Evolutionary conservation across 2,113 vertebrate genomes (phyloP).

Genomic region (Chelonoidis abingdonii): DNA sequence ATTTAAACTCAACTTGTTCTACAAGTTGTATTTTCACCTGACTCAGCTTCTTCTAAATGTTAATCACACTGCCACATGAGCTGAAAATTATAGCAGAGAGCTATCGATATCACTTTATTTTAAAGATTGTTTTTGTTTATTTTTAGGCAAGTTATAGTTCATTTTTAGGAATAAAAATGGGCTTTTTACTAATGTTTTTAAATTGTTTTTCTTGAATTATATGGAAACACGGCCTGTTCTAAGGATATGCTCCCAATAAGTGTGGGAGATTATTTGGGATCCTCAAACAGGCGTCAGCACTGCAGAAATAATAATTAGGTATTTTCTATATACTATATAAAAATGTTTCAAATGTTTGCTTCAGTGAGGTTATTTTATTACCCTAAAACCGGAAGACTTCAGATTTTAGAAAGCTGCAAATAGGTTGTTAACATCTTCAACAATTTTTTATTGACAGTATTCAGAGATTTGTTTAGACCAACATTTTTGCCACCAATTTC

Average conservation of each 20-base stretch:
- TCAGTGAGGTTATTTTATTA: neutral
- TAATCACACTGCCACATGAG: conserved; percentile 66
- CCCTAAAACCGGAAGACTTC: neutral
- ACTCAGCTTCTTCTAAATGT: conserved; percentile 65
- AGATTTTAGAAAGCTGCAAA: neutral
- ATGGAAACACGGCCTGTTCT: neutral
- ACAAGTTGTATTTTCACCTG: conserved; percentile 72
- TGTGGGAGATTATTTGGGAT: neutral
- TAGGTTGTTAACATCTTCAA: neutral
- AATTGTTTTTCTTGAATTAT: neutral
- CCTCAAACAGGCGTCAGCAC: neutral
- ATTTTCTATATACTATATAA: neutral
- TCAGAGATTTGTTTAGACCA: neutral
- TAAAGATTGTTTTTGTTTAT: neutral
- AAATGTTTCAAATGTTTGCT: neutral
- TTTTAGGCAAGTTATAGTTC: neutral
- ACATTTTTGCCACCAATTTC: neutral
- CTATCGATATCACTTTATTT: conserved; percentile 33
- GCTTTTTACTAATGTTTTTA: too few relatives aligned
- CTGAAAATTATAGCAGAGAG: conserved; percentile 72
- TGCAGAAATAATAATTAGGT: neutral
- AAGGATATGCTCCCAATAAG: neutral
- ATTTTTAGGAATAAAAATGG: neutral
- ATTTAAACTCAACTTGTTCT: conserved; percentile 76
- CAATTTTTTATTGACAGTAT: neutral